Conservation (phyloP, 2,888 invertebrate genomes). For the Cryptophagus acutangulus region DNA sequence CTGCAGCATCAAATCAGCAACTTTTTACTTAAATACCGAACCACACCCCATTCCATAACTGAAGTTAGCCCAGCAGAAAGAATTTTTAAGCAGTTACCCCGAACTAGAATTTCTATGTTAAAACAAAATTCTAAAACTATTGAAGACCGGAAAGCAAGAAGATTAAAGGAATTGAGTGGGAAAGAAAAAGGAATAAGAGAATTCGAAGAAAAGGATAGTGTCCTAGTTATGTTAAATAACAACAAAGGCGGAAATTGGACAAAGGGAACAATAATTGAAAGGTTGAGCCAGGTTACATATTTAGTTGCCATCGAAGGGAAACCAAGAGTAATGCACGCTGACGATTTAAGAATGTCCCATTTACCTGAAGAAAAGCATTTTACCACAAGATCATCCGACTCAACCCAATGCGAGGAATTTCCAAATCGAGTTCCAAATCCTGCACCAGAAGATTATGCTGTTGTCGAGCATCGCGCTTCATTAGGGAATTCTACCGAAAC, state of each 20-base stretch:
- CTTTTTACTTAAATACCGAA: conserved; percentile 13
- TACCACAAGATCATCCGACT: too few species aligned
- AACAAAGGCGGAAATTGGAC: conserved; percentile 8
- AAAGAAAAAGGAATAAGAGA: too few species aligned
- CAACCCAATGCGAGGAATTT: too few species aligned
- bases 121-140: too few species aligned
- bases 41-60: conserved; percentile 11
- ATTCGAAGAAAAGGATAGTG: conserved; percentile 10
- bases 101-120: conserved; percentile 16
- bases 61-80: conserved; percentile 3
- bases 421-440: too few species aligned
- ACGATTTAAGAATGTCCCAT: too few species aligned
- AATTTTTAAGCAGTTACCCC: conserved; percentile 15
- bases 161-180: too few species aligned
- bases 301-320: conserved; percentile 8
- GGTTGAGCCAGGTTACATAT: conserved; percentile 11
- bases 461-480: too few species aligned
- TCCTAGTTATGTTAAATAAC: conserved; percentile 13
- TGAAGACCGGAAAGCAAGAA: too few species aligned
- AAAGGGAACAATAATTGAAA: conserved; percentile 12
- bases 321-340: conserved; percentile 8
- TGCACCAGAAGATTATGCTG: too few species aligned
- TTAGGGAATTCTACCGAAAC: too few species aligned
- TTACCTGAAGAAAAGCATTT: too few species aligned
- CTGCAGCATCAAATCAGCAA: conserved; percentile 1